Conservation (phyloP, 2,797 vertebrate species). For the Sebastes diploproa region DNA sequence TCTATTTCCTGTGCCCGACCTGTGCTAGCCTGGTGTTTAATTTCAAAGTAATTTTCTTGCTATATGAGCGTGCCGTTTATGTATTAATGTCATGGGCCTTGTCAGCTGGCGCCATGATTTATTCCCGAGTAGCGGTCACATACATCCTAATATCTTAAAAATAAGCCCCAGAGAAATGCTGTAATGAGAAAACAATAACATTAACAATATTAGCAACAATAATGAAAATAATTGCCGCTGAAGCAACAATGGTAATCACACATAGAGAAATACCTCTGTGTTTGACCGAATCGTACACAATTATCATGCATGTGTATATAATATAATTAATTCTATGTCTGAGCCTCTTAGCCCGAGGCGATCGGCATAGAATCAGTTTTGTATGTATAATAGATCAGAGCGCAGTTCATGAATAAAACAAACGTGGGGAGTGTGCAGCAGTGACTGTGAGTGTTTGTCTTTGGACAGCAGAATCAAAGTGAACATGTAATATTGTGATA, state of each 20-base stretch:
- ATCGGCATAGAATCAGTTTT: constrained; percentile 98
- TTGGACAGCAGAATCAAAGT: constrained; percentile 98
- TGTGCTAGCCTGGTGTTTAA: constrained; percentile 81
- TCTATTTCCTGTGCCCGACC: constrained; percentile 76
- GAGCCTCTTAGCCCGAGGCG: constrained; percentile 90
- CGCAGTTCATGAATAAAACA: constrained; percentile 99
- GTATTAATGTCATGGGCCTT: constrained; percentile 81
- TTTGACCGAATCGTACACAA: constrained; percentile 96
- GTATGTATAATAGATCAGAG: constrained; percentile 99
- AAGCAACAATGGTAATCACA: constrained; percentile 82
- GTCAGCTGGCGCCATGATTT: constrained; percentile 71
- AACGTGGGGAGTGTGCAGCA: constrained; percentile 92
- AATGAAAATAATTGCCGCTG: constrained; percentile 80
- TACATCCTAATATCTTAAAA: constrained; percentile 74
- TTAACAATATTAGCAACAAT: constrained; percentile 80
- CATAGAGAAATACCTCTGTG: constrained; percentile 89
- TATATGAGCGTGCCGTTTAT: constrained; percentile 74
- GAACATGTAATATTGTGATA: constrained; percentile 99
- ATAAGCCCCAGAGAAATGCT: constrained; percentile 74
- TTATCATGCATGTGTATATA: constrained; percentile 99
- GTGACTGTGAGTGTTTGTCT: constrained; percentile 98
- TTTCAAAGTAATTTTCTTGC: constrained; percentile 84
- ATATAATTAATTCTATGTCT: constrained; percentile 99
- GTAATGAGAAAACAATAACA: constrained; percentile 80
- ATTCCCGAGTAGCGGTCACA: constrained; percentile 72